phyloP scores from a whole-genome alignment of 2,888 invertebrate genomes.

The Neoscelio sp. region DNA sequence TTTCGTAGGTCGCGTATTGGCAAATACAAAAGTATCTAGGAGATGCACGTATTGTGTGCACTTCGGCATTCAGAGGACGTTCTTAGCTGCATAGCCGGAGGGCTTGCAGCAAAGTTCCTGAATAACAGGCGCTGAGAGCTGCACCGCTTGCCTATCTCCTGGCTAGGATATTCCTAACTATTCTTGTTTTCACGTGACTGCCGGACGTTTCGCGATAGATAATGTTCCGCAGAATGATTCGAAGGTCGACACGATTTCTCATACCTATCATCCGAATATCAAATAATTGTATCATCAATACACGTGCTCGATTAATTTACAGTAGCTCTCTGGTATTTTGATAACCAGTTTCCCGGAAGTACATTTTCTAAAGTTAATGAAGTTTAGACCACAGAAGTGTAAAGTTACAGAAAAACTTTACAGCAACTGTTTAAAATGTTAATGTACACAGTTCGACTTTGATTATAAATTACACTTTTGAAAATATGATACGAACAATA shows the following conservation, averaged over 20 bases:
- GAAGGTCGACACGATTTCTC: constrained; percentile 68
- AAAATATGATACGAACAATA: no score
- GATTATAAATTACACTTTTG: no score
- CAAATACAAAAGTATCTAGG: constrained; percentile 64
- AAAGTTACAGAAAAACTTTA: no score
- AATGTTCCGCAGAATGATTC: constrained; percentile 76
- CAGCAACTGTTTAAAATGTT: no score
- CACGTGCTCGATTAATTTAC: no score
- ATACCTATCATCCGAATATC: constrained; percentile 24
- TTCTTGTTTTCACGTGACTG: constrained; percentile 78
- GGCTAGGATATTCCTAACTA: constrained; percentile 82
- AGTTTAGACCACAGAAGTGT: no score
- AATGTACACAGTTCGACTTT: no score
- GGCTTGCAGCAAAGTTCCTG: constrained; percentile 83
- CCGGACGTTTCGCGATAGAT: constrained; percentile 81
- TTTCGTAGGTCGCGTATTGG: constrained; percentile 62
- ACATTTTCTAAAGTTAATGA: no score
- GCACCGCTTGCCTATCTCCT: constrained; percentile 78
- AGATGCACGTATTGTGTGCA: constrained; percentile 77
- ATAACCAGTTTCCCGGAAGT: no score
- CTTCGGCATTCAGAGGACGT: constrained; percentile 82
- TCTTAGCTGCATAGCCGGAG: constrained; percentile 83
- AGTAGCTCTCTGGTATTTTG: no score
- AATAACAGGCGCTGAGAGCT: constrained; percentile 78
- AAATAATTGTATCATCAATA: constrained; percentile 13